A percentile compares a stretch with the other conserved stretches of the same genome.
phyloP scores from a whole-genome alignment of 2,113 vertebrate species.

The Sarotherodon lohbergeri region DNA sequence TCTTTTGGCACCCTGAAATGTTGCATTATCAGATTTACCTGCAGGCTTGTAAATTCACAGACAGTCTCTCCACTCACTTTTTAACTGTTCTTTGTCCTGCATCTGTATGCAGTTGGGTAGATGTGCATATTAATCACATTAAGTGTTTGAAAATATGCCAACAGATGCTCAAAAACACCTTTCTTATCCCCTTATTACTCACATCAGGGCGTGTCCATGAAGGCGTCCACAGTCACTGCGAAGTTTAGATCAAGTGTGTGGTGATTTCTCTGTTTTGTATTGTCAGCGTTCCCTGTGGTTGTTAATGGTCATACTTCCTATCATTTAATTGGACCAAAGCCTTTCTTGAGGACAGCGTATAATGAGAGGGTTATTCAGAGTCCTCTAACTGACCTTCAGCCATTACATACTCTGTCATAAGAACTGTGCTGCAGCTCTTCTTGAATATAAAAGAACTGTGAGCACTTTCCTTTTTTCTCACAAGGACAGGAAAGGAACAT shows the following conservation, averaged over 20 bases:
- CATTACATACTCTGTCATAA: conserved; percentile 6
- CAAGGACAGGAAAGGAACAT: background rate
- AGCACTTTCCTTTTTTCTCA: background rate
- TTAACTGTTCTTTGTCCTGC: background rate
- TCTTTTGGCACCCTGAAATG: background rate
- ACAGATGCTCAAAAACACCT: background rate
- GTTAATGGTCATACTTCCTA: conserved; percentile 60
- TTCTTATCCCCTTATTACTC: conserved; percentile 3
- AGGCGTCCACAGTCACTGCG: background rate
- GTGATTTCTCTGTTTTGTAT: conserved; percentile 22
- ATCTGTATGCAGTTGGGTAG: background rate
- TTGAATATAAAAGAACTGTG: background rate
- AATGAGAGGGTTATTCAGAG: conserved; percentile 51
- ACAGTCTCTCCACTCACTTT: background rate
- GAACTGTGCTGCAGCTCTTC: background rate
- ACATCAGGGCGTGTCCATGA: background rate
- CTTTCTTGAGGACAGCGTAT: conserved; percentile 55
- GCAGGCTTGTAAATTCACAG: background rate
- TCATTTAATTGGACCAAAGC: conserved; percentile 63
- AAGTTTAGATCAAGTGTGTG: conserved; percentile 30
- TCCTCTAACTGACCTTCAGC: conserved; percentile 51
- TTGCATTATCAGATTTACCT: background rate
- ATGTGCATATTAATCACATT: background rate
- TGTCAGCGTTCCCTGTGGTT: conserved; percentile 25
- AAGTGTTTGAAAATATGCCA: background rate